These are phyloP conservation scores for Porites lobata DNA, from an alignment of 92 coral and sea anemone species.

Conservation along the genomic window DNA sequence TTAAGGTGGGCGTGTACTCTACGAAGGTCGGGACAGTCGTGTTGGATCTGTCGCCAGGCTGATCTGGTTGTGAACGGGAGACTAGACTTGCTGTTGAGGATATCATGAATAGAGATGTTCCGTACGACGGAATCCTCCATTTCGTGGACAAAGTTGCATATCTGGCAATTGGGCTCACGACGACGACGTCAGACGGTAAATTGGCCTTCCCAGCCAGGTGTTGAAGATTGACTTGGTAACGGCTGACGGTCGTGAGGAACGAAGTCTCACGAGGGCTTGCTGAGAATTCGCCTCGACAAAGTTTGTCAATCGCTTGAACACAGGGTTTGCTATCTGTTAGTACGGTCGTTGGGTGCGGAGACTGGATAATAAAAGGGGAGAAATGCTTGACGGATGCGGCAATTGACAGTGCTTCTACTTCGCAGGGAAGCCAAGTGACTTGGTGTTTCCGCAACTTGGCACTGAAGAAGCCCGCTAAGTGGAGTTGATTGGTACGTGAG, in stretches of 20 bases:
- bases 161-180: background rate
- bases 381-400: no score
- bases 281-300: background rate
- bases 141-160: no score
- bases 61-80: slow-evolving; percentile 21
- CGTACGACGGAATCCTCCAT: slow-evolving; percentile 53
- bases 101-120: background rate
- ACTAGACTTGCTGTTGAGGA: slow-evolving; percentile 29
- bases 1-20: background rate
- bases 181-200: slow-evolving; percentile 41
- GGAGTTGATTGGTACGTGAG: no score
- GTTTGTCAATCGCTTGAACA: background rate
- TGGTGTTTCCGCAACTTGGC: no score
- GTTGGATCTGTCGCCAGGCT: slow-evolving; percentile 56
- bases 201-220: slow-evolving; percentile 45
- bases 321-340: background rate
- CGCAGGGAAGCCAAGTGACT: no score
- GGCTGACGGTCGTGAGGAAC: slow-evolving; percentile 36
- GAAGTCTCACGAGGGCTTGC: slow-evolving; percentile 13
- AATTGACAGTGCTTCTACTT: no score
- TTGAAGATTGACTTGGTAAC: slow-evolving; percentile 39
- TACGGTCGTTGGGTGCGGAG: background rate
- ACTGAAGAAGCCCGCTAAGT: no score
- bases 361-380: background rate
- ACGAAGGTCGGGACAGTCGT: background rate